Evolutionary conservation across 1,140 invertebrate genomes (phyloP), one percentile per base, ranked within the genome.

Genomic region (Streblospio benedicti): DNA sequence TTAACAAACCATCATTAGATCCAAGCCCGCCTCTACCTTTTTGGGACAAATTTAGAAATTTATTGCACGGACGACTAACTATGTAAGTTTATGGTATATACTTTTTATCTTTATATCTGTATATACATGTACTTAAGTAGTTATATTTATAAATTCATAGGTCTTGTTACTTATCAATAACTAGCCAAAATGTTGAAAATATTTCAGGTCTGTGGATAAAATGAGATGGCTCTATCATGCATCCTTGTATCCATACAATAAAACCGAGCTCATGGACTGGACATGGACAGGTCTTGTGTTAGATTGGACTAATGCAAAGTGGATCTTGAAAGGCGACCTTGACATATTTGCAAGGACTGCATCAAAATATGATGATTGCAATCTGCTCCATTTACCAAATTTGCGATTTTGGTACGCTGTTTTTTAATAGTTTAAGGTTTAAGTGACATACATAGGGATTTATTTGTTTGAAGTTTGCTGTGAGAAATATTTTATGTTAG

Each of bases 301-400:
- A 67, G 92, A 98, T 68, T 97, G 94, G 93, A 93, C 91, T 0
- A 94, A 93, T 78, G 87, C 86, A 16, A 87, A 89, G 78, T 85
- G 92, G 61, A 82, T 89, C 41, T 87, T 92, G 68, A 87, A 89
- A 70, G 90, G 91, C 12, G 87, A 92, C 71, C 79, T 96, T 28
- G 83, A 88, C 68, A 82, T 95, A 49, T 95, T 88, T 69, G 91
- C 96, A 2, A 82, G 93, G 59, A 98, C 96, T 0, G 94, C 94
- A 0, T 97, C 93, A 49, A 97, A 98, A 76, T 99, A 99, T 79
- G 95, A 99, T 78, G 95, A 99, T 78, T 93, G 91, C 71, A 84
- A 88, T 54, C 81, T 97, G 44, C 74, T 98, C 3, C 90, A 96
- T 71, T 80, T 98, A 56, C 95, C 94, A 3, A 72, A 73, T 70